Percentiles rank a stretch among this genome's conserved stretches.
Conservation (phyloP, 2,797 vertebrate genomes). For the Sebastes itinus region DNA sequence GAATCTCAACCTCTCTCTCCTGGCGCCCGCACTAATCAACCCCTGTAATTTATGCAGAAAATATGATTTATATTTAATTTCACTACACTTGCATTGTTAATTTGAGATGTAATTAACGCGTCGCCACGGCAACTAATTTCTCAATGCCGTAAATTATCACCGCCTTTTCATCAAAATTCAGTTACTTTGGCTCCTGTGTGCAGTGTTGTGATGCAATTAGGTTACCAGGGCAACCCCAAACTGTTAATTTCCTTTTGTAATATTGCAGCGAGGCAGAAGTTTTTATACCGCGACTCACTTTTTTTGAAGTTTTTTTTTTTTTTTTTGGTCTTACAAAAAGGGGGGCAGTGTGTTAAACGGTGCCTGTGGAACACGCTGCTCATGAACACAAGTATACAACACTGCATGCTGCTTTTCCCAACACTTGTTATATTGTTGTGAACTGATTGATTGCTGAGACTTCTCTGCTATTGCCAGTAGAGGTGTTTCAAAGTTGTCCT, state of each 20-base stretch:
- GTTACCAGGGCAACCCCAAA: conserved; percentile 99
- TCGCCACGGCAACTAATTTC: conserved; percentile 99
- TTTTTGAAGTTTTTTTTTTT: conserved; percentile 56
- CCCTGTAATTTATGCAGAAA: conserved; percentile 99
- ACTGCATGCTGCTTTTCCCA: conserved; percentile 30
- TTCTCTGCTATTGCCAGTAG: conserved; percentile 54
- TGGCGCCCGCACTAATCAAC: conserved; percentile 99
- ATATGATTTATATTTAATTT: conserved; percentile 99
- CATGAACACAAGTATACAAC: conserved; percentile 33
- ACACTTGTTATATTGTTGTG: conserved; percentile 47
- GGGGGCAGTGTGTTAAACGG: conserved; percentile 20
- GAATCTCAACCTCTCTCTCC: conserved; percentile 99
- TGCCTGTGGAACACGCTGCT: conserved; percentile 37
- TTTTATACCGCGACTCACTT: conserved; percentile 88
- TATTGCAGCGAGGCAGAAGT: conserved; percentile 95
- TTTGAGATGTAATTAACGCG: conserved; percentile 99
- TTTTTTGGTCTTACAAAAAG: not conserved
- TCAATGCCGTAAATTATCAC: conserved; percentile 99
- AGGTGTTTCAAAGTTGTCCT: conserved; percentile 73
- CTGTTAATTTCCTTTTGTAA: conserved; percentile 99
- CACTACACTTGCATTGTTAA: conserved; percentile 99
- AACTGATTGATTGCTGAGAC: conserved; percentile 69
- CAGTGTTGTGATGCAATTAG: conserved; percentile 99
- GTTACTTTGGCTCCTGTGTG: conserved; percentile 99
- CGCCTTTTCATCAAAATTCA: conserved; percentile 99